Conservation (phyloP, 2,113 vertebrate genomes). For the Sitta europaea region DNA sequence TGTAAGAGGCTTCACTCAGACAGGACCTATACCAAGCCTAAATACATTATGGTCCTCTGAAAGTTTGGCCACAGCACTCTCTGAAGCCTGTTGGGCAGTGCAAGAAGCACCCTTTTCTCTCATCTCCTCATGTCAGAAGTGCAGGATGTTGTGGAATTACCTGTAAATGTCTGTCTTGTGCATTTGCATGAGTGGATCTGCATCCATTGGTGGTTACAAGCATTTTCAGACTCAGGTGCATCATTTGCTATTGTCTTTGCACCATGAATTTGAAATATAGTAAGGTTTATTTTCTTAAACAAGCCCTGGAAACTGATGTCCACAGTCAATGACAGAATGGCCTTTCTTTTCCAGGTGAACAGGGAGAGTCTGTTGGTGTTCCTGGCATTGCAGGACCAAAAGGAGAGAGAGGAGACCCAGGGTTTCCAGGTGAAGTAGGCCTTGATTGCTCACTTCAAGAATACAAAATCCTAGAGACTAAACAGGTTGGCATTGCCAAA, state of each 20-base stretch:
- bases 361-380: slow-evolving; percentile 72
- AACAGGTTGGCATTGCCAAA: background rate
- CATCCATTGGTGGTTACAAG: background rate
- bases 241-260: background rate
- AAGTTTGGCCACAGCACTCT: background rate
- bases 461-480: background rate
- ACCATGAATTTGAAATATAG: background rate
- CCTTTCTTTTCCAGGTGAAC: slow-evolving; percentile 73
- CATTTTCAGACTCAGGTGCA: background rate
- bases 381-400: slow-evolving; percentile 77
- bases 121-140: background rate
- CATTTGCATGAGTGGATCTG: background rate
- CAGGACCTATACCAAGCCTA: background rate
- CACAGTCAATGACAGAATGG: background rate
- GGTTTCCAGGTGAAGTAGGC: slow-evolving; percentile 76
- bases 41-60: background rate
- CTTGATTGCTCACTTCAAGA: background rate
- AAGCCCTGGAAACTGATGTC: background rate
- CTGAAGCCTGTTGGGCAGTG: background rate
- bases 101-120: background rate
- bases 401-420: slow-evolving; percentile 79
- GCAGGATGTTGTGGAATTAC: background rate
- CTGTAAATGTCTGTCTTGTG: background rate
- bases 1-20: background rate
- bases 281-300: background rate